Evolutionary conservation across 2,888 invertebrate genomes (phyloP), one percentile per base, ranked within the genome.

Genomic region (Scelioninae gen. 1): DNA sequence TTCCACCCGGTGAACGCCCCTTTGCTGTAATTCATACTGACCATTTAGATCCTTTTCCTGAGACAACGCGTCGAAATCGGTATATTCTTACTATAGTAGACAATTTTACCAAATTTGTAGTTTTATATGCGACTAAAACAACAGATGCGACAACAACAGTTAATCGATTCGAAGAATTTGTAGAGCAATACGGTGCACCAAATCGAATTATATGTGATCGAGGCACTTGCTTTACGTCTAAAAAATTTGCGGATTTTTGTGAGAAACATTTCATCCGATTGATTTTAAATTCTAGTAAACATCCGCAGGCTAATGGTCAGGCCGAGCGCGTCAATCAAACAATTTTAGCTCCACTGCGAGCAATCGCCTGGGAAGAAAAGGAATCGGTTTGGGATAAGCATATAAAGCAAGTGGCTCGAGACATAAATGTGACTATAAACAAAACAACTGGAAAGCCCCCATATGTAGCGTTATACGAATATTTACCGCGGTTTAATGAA

Each of bases 91-190:
- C 43, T 11, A 43, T 43, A 8, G 11, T n/a, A 5, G 43, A 43
- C 43, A 63, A 47, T 49, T 10, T 63, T 0, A 63, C 63, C 0
- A 63, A 63, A 38, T 47, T 47, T 47, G 47, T 63, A 63, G 16
- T 34, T 15, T 13, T 63, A 4, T 32, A 47, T 11, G 5, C 63
- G 6, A 34, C 34, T 10, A 63, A 49, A 31, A 34, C 9, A 6
- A 63, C 63, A 1, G 63, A 49, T 7, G 34, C 63, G 23, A 11
- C 23, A 5, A 23, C 23, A 0, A 23, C 38, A 0, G 58, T 58
- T 8, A 58, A 23, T 6, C 38, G 8, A 16, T 31, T 58, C 23
- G 38, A 40, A n/a, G 15, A 38, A 2, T 34, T 55, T 7, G 15
- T 83, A 10, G 6, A 58, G 3, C 23, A 13, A 23, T 53, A 11